Evolutionary conservation across 2,888 invertebrate genomes (phyloP).

Genomic region (Resseliella maxima): DNA sequence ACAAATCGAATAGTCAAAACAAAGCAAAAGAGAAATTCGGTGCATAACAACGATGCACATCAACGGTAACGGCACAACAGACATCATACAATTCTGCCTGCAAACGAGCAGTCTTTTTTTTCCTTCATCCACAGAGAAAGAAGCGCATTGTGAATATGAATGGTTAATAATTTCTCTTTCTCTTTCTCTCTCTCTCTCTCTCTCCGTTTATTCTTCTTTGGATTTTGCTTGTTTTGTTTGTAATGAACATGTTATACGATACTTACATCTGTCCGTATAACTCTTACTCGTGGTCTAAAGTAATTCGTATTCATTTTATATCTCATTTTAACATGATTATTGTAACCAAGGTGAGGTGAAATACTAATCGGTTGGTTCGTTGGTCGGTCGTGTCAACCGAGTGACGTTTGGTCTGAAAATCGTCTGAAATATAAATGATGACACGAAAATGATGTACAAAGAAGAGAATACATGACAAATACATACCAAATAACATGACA

Average conservation of each 20-base stretch:
- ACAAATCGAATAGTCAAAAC: constrained; percentile 40
- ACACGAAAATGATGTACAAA: background rate
- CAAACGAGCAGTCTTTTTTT: background rate
- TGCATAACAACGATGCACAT: constrained; percentile 5
- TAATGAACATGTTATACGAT: constrained; percentile 48
- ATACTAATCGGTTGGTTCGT: background rate
- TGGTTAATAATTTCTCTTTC: constrained; percentile 15
- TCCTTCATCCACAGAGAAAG: background rate
- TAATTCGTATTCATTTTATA: constrained; percentile 35
- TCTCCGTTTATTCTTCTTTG: background rate
- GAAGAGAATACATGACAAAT: constrained; percentile 29
- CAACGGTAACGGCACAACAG: background rate
- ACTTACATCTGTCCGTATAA: constrained; percentile 45
- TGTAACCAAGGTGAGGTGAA: background rate
- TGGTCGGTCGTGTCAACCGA: background rate
- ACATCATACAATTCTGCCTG: background rate
- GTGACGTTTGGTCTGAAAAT: background rate
- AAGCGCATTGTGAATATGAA: constrained; percentile 20
- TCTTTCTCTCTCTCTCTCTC: background rate
- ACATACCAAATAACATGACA: constrained; percentile 32
- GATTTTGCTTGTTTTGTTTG: constrained; percentile 23
- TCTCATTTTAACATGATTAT: constrained; percentile 16
- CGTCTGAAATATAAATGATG: background rate
- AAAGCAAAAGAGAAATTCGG: background rate
- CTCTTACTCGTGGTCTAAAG: constrained; percentile 31